Evolutionary conservation across 64 coral and sea anemone species (phyloP), one percentile per base, ranked within the genome.

Genomic region (Cladopsammia gracilis): DNA sequence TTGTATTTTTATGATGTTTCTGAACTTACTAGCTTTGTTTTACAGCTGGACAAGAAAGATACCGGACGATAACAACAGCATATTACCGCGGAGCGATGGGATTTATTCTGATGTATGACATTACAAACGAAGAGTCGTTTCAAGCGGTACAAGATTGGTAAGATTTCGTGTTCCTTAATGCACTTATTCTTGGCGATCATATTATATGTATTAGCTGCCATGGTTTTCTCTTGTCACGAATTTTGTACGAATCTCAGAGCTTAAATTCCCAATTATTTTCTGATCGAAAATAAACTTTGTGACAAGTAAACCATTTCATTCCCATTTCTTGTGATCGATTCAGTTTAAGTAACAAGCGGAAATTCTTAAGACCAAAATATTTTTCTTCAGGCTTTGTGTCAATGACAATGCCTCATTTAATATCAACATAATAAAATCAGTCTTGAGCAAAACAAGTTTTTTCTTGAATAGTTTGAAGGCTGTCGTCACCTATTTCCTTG

Each of bases 11-110:
- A 24, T 44, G 34, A 45, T 81, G 7, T 68, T 70, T 62, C 59
- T 24, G 19, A 5, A 62, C 26, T 45, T 68, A 58, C 10, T 58
- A 23, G 56, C 24, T 23, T 92, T 82, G 50, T 75, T 95, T 88
- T 82, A 12, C 75, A 99, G 98, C 98, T 78, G 98, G 98, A 3
- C 98, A 99, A 84, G 98, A 99, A 76, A 96, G 98, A 85, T 99
- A 99, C 89, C 91, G 98, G 14, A 99, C 98, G 15, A 99, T 99
- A 76, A 99, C 98, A 0, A 99, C 98, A 34, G 98, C 98, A 6
- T 99, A 99, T 75, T 99, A 99, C 58, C 91, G 98, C 20, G 98
- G 98, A 58, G 98, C 98, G 15, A 99, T 99, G 98, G 98, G 98
- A 19, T 99, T 99, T 91, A 99, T 99, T 79, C 88, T 99, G 5